These are phyloP conservation scores for Dasypus novemcinctus DNA, from an alignment of 2,113 vertebrate genomes.

Conservation along the genomic window DNA sequence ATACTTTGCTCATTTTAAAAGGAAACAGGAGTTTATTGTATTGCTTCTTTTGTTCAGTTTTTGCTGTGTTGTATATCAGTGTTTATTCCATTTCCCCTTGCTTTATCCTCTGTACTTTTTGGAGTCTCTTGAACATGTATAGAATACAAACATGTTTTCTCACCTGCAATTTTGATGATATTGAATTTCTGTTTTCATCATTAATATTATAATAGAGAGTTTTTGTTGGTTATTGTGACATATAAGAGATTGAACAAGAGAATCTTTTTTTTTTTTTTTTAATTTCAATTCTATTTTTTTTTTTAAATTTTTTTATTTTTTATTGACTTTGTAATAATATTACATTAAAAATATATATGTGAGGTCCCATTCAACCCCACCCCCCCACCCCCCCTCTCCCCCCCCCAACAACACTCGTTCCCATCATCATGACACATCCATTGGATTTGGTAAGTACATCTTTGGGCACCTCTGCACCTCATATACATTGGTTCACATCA, in stretches of 20 bases:
- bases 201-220: background rate
- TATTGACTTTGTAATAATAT: too few species aligned
- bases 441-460: too few species aligned
- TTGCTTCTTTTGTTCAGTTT: background rate
- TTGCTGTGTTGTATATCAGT: background rate
- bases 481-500: too few species aligned
- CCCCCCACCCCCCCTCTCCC: too few species aligned
- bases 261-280: too few species aligned
- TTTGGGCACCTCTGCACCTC: too few species aligned
- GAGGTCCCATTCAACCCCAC: too few species aligned
- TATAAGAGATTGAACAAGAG: background rate
- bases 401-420: too few species aligned
- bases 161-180: conserved; percentile 20
- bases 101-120: background rate
- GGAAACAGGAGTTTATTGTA: conserved; percentile 17
- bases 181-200: conserved; percentile 5
- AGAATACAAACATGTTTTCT: background rate
- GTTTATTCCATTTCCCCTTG: conserved; percentile 1
- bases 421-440: too few species aligned
- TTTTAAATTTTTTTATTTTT: too few species aligned
- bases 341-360: too few species aligned
- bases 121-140: background rate
- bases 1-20: conserved; percentile 53
- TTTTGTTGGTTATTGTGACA: background rate
- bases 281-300: too few species aligned